Base-by-base conservation (phyloP, 2,888 invertebrate species). In the Lasioglossum oenotherae region DNA sequence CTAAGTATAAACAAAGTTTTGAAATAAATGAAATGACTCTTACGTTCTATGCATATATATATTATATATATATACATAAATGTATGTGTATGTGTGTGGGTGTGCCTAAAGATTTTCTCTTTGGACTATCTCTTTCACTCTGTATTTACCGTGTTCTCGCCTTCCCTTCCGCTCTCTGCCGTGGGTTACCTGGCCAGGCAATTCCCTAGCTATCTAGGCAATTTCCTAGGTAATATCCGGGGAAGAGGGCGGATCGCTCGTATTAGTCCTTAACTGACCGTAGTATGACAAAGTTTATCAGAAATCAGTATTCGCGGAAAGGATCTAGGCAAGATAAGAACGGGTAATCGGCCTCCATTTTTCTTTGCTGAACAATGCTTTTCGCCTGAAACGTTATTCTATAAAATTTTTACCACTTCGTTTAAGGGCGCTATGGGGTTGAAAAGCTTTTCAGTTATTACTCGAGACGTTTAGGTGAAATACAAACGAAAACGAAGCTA, bases 71-170 rank as follows among this genome's bases (percentile, higher is more conserved):
- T 89, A 86, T 89, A 91, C 86, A 90, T 90, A 90, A 87, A 90
- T 90, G 90, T 91, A 91, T 83, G 85, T 91, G 90, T 90, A 91
- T 87, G 86, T 91, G 91, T 91, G 90, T 91, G 90, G 86, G 88
- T 91, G 90, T 91, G 91, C 90, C 91, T 89, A 91, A 83, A 86
- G 81, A 91, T 87, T 88, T 91, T 91, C 88, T 91, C 89, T 84
- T 91, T 81, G 69, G 76, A 88, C 83, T 88, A 85, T 90, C 90
- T 91, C 87, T 88, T 88, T 84, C 87, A 90, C 87, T 86, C 88
- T 91, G 67, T 90, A 91, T 87, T 89, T 81, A 84, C 84, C 81
- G 74, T 90, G 69, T 85, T 77, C 71, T 69, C 73, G 44, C 78
- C 78, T 67, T 67, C 78, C 85, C 80, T 80, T 90, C 79, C 78